Conservation (phyloP, 2,113 vertebrate species). For the Corydoras sp. region DNA sequence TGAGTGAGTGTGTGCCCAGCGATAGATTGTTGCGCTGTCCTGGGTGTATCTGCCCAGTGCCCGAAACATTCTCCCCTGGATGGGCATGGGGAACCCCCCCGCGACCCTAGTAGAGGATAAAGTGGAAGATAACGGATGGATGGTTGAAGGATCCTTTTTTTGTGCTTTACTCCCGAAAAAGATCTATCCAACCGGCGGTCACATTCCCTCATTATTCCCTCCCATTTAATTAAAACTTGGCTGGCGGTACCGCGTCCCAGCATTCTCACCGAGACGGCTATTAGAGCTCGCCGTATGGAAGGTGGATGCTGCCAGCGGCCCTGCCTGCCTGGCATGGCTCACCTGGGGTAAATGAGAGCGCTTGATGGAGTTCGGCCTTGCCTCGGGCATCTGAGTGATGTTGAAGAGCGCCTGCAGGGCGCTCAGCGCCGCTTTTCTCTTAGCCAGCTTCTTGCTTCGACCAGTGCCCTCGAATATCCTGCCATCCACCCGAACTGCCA, state of each 20-base stretch:
- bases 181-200: not conserved
- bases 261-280: conserved; percentile 61
- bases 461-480: conserved; percentile 95
- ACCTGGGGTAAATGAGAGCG: conserved; percentile 97
- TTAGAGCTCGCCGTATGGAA: conserved; percentile 64
- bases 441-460: conserved; percentile 97
- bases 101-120: too few species aligned
- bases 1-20: too few species aligned
- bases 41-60: too few species aligned
- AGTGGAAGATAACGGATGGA: too few species aligned
- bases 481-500: conserved; percentile 92
- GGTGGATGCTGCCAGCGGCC: conserved; percentile 59
- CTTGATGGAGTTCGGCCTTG: conserved; percentile 76
- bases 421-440: conserved; percentile 86
- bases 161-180: conserved; percentile 34
- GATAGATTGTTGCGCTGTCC: too few species aligned
- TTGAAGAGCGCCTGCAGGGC: conserved; percentile 93
- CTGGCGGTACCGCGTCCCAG: conserved; percentile 52
- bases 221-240: conserved; percentile 67
- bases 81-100: too few species aligned
- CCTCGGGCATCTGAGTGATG: conserved; percentile 77
- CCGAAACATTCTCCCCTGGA: too few species aligned
- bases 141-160: not conserved
- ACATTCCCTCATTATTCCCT: conserved; percentile 42
- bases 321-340: conserved; percentile 67